Conservation (phyloP, 2,888 invertebrate genomes). For the Neoascia interrupta region DNA sequence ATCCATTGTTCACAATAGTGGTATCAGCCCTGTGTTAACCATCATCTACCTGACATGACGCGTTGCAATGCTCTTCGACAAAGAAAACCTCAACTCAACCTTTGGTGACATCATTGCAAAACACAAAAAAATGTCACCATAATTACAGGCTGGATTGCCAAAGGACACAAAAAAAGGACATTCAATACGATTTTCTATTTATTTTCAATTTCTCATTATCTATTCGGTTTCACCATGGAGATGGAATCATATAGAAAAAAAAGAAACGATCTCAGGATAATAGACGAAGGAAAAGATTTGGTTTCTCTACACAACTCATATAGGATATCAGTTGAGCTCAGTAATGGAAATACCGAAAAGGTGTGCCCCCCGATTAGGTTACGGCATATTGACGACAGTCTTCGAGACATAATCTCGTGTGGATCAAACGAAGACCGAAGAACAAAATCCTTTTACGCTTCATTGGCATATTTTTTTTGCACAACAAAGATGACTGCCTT, state of each 20-base stretch:
- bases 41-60: too few species aligned
- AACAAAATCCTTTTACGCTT: constrained; percentile 56
- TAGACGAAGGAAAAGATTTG: constrained; percentile 48
- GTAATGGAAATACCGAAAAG: constrained; percentile 21
- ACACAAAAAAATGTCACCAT: constrained; percentile 46
- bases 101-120: too few species aligned
- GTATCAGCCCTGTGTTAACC: too few species aligned
- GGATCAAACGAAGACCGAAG: constrained; percentile 59
- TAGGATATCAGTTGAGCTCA: constrained; percentile 45
- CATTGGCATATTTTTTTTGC: constrained; percentile 38
- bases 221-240: constrained; percentile 35
- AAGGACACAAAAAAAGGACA: constrained; percentile 54
- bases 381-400: constrained; percentile 46
- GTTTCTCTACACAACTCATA: constrained; percentile 16
- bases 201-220: constrained; percentile 59
- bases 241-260: too few species aligned
- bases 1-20: too few species aligned
- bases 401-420: constrained; percentile 41
- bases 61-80: too few species aligned
- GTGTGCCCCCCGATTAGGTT: constrained; percentile 59
- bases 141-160: constrained; percentile 58
- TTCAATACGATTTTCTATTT: constrained; percentile 68
- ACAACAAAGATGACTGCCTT: not conserved
- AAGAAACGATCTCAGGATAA: constrained; percentile 51
- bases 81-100: too few species aligned